A percentile compares a stretch with the other conserved stretches of the same genome.
phyloP scores from a whole-genome alignment of 2,888 invertebrate genomes.

The Trichogramma dendrolimi region DNA sequence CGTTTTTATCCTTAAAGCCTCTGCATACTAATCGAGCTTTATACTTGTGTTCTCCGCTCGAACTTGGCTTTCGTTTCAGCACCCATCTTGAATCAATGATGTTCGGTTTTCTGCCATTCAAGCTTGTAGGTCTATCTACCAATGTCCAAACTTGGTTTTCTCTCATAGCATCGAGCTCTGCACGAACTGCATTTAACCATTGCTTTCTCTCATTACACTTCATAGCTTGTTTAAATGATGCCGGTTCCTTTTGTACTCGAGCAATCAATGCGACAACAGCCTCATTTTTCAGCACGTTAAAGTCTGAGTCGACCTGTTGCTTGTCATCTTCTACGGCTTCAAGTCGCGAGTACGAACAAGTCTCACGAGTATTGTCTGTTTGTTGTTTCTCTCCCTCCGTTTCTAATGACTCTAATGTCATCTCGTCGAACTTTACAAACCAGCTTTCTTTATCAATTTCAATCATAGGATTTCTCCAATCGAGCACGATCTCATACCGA shows the following conservation, averaged over 20 bases:
- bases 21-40: not conserved
- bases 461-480: not conserved
- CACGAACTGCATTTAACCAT: not conserved
- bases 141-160: not conserved
- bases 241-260: not conserved
- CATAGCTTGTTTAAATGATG: not conserved
- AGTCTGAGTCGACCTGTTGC: not conserved
- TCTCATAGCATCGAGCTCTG: not conserved
- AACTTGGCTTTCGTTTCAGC: not conserved
- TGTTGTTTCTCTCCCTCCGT: not conserved
- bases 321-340: not conserved
- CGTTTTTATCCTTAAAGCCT: not conserved
- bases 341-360: not conserved
- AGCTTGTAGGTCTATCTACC: not conserved
- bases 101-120: not conserved
- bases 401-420: not conserved
- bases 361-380: not conserved
- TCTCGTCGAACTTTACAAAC: slow-evolving; percentile 1
- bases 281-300: not conserved
- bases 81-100: not conserved
- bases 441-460: not conserved
- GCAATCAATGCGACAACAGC: not conserved
- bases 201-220: not conserved
- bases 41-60: not conserved
- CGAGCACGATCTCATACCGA: slow-evolving; percentile 9